Conservation (phyloP, 2,888 invertebrate genomes). For the Chironomus riparius region DNA sequence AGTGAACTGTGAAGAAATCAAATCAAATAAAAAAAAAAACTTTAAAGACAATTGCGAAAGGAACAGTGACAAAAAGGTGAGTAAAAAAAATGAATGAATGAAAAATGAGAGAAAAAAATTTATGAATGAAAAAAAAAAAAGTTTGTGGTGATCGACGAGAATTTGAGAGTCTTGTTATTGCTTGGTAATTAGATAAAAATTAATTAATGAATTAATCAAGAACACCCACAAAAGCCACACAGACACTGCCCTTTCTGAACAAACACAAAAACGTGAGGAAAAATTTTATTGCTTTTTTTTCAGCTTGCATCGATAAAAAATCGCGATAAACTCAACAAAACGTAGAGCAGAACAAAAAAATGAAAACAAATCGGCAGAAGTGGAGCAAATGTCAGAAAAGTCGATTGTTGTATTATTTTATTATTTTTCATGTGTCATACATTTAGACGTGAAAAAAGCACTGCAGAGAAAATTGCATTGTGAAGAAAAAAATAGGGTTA, state of each 20-base stretch:
- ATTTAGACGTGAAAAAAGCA: neutral
- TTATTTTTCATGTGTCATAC: conserved; percentile 18
- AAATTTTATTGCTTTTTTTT: neutral
- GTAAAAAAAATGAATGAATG: neutral
- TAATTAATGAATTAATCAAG: neutral
- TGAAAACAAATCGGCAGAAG: conserved; percentile 9
- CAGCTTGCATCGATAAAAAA: neutral
- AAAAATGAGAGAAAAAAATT: neutral
- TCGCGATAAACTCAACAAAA: neutral
- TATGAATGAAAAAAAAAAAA: neutral
- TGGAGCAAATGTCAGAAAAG: conserved; percentile 27
- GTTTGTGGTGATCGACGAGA: too few relatives aligned
- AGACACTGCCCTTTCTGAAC: neutral
- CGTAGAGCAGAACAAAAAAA: neutral
- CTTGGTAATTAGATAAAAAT: neutral
- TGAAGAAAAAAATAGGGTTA: neutral
- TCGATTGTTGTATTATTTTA: conserved; percentile 19
- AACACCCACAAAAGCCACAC: neutral
- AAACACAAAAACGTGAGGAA: neutral
- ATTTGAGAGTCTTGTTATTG: too few relatives aligned
- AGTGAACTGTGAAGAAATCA: too few relatives aligned
- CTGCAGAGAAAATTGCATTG: neutral
- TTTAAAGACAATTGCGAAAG: too few relatives aligned
- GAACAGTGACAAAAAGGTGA: too few relatives aligned
- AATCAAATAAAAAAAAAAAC: too few relatives aligned